A percentile compares a stretch with the other conserved stretches of the same genome.
Conservation (phyloP, 1,140 invertebrate genomes). For the Amphibalanus amphitrite region DNA sequence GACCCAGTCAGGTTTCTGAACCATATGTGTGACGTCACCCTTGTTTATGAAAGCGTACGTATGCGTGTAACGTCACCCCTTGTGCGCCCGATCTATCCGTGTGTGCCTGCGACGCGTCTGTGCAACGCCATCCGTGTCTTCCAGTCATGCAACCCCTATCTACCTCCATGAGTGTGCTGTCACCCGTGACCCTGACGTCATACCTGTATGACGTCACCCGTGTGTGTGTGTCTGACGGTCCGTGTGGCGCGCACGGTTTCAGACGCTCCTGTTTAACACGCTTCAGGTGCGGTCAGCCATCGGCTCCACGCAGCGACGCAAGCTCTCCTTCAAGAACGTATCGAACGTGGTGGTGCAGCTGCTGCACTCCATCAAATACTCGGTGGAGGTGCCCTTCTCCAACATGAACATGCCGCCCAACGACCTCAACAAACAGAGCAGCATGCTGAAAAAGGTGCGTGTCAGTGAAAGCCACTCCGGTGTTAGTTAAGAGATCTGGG, state of each 20-base stretch:
- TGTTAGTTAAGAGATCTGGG: no score
- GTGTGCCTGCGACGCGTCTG: no score
- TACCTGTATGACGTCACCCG: neutral
- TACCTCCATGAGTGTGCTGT: no score
- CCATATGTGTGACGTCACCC: no score
- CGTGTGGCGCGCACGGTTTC: slow-evolving; percentile 18
- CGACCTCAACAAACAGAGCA: slow-evolving; percentile 15
- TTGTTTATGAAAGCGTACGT: no score
- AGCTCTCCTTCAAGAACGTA: slow-evolving; percentile 78
- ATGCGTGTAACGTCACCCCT: no score
- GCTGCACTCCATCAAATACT: slow-evolving; percentile 77
- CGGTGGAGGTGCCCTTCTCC: slow-evolving; percentile 77
- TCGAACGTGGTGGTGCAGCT: slow-evolving; percentile 78
- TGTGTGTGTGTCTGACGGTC: slow-evolving; percentile 7
- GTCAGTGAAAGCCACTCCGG: neutral
- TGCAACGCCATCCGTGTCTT: no score
- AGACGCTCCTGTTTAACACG: slow-evolving; percentile 51
- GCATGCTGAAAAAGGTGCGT: slow-evolving; percentile 24
- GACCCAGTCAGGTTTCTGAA: no score
- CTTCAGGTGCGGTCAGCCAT: slow-evolving; percentile 44
- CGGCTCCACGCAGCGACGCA: slow-evolving; percentile 42
- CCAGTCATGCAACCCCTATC: no score
- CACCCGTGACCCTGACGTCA: no score
- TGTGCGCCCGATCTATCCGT: no score
- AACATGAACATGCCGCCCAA: slow-evolving; percentile 45